Conservation (phyloP, 2,888 invertebrate species). For the Lasioglossum vierecki region DNA sequence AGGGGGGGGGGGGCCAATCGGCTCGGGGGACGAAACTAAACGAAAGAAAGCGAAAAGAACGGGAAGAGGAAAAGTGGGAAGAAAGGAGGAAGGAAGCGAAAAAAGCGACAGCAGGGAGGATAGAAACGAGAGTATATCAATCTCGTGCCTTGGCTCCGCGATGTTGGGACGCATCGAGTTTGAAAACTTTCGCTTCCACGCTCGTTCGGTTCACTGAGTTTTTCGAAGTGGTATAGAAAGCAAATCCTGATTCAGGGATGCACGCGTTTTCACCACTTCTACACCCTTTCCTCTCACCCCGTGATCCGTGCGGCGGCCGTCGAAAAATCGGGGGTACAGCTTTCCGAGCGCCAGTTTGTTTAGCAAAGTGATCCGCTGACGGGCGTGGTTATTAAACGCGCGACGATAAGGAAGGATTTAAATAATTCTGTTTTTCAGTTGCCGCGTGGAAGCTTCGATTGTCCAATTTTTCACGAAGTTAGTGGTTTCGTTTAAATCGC, state of each 20-base stretch:
- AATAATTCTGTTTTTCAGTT: background rate
- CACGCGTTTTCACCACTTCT: slow-evolving; percentile 38
- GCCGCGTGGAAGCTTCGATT: background rate
- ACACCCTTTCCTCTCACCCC: background rate
- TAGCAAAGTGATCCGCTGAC: background rate
- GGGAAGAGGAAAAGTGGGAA: background rate
- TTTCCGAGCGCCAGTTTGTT: background rate
- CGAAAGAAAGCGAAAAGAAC: slow-evolving; percentile 20
- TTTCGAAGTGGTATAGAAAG: slow-evolving; percentile 63
- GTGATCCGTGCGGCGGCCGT: background rate
- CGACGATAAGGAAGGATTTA: background rate
- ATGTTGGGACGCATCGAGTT: slow-evolving; percentile 52
- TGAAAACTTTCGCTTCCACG: slow-evolving; percentile 66
- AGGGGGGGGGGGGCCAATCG: background rate
- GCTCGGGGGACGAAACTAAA: slow-evolving; percentile 21
- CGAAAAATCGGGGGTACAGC: slow-evolving; percentile 29
- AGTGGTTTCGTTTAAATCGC: background rate
- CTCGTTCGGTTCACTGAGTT: slow-evolving; percentile 66
- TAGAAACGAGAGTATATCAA: slow-evolving; percentile 66
- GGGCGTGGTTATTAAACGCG: background rate
- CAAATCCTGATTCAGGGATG: slow-evolving; percentile 51
- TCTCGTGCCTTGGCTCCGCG: slow-evolving; percentile 56
- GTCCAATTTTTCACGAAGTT: background rate
- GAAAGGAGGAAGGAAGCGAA: slow-evolving; percentile 9
- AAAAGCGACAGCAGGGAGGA: background rate